A percentile compares a stretch with the other conserved stretches of the same genome.
Evolutionary conservation across 2,888 invertebrate genomes (phyloP).

Genomic region (Morpho helenor): DNA sequence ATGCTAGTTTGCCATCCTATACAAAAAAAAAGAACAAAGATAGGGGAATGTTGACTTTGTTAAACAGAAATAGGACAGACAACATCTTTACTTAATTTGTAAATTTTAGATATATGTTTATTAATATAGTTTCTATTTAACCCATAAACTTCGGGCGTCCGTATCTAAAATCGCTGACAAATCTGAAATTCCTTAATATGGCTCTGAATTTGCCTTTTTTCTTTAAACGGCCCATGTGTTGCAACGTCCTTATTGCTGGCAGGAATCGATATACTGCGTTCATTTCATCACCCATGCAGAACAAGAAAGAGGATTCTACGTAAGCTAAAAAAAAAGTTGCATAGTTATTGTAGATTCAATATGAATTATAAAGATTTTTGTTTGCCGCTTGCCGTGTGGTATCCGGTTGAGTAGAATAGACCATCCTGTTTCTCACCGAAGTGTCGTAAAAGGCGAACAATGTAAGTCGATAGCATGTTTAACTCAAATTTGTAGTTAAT

Average conservation of each 20-base stretch:
- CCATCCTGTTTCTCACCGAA: no score
- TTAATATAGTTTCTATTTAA: constrained; percentile 18
- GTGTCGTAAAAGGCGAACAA: no score
- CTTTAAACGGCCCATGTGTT: constrained; percentile 63
- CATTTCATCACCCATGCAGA: constrained; percentile 57
- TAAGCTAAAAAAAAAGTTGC: constrained; percentile 42
- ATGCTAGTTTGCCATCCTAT: no score
- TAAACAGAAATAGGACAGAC: no score
- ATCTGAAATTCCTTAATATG: constrained; percentile 48
- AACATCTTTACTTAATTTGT: no score
- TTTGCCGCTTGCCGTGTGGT: no score
- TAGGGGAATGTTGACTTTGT: no score
- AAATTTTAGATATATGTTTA: no score
- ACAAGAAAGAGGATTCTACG: constrained; percentile 53
- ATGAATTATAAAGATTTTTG: no score
- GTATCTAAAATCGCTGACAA: constrained; percentile 42
- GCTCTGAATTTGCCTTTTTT: constrained; percentile 46
- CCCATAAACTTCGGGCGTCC: constrained; percentile 51
- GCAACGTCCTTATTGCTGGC: constrained; percentile 55
- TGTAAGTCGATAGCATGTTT: no score
- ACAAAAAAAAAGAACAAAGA: no score
- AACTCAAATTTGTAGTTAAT: no score
- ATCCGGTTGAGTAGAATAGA: constrained; percentile 25
- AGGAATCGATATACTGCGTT: constrained; percentile 51
- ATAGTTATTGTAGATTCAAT: not conserved